Evolutionary conservation across 1,140 invertebrate genomes (phyloP), one percentile per base, ranked within the genome.

Genomic region (Megalonaias nervosa): DNA sequence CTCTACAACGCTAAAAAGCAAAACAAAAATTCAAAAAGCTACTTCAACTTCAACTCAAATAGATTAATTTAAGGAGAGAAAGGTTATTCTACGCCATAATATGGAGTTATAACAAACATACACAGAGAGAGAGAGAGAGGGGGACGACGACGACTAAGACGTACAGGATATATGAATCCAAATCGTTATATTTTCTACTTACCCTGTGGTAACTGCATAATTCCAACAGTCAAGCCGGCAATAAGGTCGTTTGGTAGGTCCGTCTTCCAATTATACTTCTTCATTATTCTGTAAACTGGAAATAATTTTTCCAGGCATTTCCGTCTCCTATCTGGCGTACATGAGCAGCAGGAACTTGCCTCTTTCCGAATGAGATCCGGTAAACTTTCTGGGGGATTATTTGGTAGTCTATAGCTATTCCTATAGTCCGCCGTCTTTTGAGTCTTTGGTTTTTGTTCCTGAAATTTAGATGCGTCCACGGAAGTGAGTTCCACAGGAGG

Each of bases 121-220:
- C 38, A 48, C 0, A 48, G 38, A 31, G 1, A 31, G 31, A n/a
- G n/a, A n/a, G 26, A 2, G 26, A 4, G 26, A 2, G 1, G 26
- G 1, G 26, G 26, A 4, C 2, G 26, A 31, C 26, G 4, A 31
- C 26, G 26, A 31, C 26, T 2, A 31, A 4, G 4, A 13, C 57
- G 21, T 12, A 17, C 19, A 67, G 12, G 31, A 67, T 48, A 61
- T n/a, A 55, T 26, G 14, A 66, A 55, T 23, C 67, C 55, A 6
- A 48, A 68, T 17, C 6, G 13, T 31, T 38, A 6, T 58, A 31
- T 56, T 62, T 11, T 38, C 14, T 31, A 59, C 66, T 64, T 66
- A 88, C 87, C 84, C 81, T 89, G 87, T 17, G 87, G 87, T 31
- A 89, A 74, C 67, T 89, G 86, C 88, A 89, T 88, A 12, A 89